Percentiles rank a stretch among this genome's conserved stretches.
These are phyloP conservation scores for Setipinna tenuifilis DNA, from an alignment of 2,797 vertebrate genomes.

Conservation along the genomic window DNA sequence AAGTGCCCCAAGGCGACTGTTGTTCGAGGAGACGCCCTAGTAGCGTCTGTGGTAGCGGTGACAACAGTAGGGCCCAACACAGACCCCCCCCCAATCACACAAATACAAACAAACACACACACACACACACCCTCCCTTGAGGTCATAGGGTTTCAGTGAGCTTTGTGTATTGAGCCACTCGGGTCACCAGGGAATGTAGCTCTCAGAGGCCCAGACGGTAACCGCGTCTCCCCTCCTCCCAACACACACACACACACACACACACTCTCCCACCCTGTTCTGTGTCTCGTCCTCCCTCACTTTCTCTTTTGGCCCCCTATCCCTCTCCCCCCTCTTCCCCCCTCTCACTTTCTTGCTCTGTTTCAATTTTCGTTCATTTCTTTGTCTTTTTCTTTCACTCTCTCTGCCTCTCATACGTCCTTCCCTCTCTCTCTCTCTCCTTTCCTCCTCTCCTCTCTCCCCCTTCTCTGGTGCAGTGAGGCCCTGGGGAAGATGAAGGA, in stretches of 20 bases:
- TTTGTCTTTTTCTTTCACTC: background rate
- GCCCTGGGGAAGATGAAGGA: constrained; percentile 93
- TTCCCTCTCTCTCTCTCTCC: background rate
- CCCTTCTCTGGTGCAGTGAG: constrained; percentile 71
- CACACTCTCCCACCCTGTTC: too few relatives aligned
- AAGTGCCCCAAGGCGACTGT: constrained; percentile 51
- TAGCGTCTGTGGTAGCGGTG: background rate
- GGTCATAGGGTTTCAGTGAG: constrained; percentile 44
- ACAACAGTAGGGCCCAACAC: background rate
- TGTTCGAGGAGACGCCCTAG: constrained; percentile 37
- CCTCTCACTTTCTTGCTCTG: background rate
- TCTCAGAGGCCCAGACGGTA: background rate
- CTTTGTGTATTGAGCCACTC: constrained; percentile 60
- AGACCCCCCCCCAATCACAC: background rate
- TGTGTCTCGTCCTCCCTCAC: background rate
- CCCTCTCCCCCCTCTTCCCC: too few relatives aligned
- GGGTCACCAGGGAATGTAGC: constrained; percentile 54
- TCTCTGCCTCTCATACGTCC: background rate
- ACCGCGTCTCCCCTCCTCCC: background rate
- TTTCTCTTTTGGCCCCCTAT: background rate
- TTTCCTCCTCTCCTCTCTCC: background rate
- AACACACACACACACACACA: too few relatives aligned
- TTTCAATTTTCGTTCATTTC: background rate
- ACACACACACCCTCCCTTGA: constrained; percentile 26
- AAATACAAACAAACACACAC: too few relatives aligned